Conservation (phyloP, 2,113 vertebrate genomes). For the Dendrocopos noguchii region DNA sequence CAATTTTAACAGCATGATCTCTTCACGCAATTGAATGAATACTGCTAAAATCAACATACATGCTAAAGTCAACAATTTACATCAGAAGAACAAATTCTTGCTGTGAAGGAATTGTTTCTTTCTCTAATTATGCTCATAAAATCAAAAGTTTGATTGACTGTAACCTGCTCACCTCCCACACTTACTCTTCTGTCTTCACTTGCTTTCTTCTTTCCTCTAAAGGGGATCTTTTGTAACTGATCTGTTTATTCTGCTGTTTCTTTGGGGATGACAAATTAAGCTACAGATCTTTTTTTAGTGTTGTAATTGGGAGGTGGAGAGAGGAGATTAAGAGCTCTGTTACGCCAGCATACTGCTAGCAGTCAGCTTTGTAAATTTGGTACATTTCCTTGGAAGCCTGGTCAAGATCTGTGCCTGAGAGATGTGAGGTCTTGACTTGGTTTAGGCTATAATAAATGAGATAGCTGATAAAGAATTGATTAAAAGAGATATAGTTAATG, state of each 20-base stretch:
- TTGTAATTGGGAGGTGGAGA: neutral
- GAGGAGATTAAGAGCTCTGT: neutral
- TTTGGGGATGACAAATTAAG: constrained; percentile 19
- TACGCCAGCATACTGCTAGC: neutral
- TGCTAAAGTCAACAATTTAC: constrained; percentile 50
- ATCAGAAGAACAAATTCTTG: constrained; percentile 28
- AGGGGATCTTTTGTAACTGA: constrained; percentile 1
- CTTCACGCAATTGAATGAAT: neutral
- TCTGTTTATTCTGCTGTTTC: constrained; percentile 48
- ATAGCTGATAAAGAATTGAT: neutral
- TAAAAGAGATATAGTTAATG: constrained; percentile 8
- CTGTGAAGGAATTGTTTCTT: constrained; percentile 45
- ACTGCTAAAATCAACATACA: neutral
- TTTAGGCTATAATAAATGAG: neutral
- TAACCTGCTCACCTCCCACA: constrained; percentile 21
- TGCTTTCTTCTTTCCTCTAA: neutral
- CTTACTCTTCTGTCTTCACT: constrained; percentile 23
- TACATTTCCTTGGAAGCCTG: neutral
- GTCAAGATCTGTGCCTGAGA: neutral
- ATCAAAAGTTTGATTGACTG: constrained; percentile 46
- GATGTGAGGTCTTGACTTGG: neutral
- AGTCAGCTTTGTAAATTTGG: neutral
- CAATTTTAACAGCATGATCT: constrained; percentile 53
- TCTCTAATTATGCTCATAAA: constrained; percentile 33
- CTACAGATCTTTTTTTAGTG: neutral